Percentiles rank a stretch among this genome's conserved stretches.
Conservation (phyloP, 2,888 invertebrate genomes). For the Helicoverpa assulta region DNA sequence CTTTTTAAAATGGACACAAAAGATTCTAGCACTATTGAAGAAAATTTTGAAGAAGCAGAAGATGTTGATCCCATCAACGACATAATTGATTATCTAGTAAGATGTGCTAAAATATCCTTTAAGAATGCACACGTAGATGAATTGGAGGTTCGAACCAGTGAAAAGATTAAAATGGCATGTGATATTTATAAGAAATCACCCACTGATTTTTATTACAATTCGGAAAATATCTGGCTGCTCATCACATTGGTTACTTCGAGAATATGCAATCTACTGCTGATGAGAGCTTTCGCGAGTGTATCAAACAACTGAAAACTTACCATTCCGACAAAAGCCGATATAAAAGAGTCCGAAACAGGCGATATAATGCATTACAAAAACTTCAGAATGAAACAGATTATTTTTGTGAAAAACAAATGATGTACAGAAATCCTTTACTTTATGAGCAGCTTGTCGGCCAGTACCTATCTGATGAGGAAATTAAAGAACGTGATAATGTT, state of each 20-base stretch:
- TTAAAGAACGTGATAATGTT: conserved; percentile 91
- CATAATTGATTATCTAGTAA: conserved; percentile 91
- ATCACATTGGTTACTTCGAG: conserved; percentile 93
- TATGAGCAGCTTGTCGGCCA: conserved; percentile 97
- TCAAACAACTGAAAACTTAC: conserved; percentile 91
- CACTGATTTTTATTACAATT: conserved; percentile 94
- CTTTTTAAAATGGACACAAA: conserved; percentile 26
- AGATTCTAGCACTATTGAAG: neutral
- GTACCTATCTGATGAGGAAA: conserved; percentile 94
- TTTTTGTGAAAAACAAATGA: conserved; percentile 98
- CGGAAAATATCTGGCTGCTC: conserved; percentile 92
- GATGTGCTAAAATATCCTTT: conserved; percentile 92
- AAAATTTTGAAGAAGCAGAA: conserved; percentile 51
- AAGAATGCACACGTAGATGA: conserved; percentile 96
- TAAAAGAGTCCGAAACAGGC: conserved; percentile 93
- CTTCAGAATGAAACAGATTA: conserved; percentile 93
- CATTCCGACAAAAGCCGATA: conserved; percentile 87
- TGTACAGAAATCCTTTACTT: conserved; percentile 96
- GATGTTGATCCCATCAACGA: conserved; percentile 84
- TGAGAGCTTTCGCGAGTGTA: conserved; percentile 91
- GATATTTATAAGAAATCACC: conserved; percentile 92
- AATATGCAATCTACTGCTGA: conserved; percentile 69
- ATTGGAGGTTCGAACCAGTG: conserved; percentile 92
- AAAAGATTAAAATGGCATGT: conserved; percentile 93
- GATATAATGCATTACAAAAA: conserved; percentile 95